Conservation (phyloP, 2,797 vertebrate species). For the Orestias chungarensis region DNA sequence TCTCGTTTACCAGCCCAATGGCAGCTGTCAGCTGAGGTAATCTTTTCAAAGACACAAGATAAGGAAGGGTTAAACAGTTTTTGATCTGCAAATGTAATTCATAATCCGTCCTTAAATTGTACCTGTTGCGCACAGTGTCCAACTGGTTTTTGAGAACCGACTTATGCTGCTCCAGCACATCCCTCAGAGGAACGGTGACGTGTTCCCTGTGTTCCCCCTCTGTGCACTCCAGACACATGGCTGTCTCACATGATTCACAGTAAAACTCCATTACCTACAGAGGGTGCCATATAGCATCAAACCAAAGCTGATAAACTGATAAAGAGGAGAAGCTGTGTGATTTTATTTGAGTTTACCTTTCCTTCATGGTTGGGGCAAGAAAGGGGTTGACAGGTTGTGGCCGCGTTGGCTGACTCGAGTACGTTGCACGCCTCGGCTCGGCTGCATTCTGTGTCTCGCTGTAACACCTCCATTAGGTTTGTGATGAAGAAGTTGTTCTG, state of each 20-base stretch:
- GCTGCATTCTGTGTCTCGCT: constrained; percentile 86
- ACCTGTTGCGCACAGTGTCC: constrained; percentile 90
- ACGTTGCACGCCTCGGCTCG: constrained; percentile 78
- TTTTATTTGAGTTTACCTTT: constrained; percentile 79
- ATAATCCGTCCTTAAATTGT: not conserved
- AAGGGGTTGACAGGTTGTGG: constrained; percentile 86
- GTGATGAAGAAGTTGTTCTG: constrained; percentile 99
- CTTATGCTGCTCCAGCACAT: constrained; percentile 95
- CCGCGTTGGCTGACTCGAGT: constrained; percentile 85
- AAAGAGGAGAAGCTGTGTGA: not conserved
- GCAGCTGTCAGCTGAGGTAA: constrained; percentile 91
- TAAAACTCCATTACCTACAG: constrained; percentile 96
- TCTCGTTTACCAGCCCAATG: constrained; percentile 89
- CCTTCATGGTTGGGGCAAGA: constrained; percentile 97
- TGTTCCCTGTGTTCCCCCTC: constrained; percentile 93
- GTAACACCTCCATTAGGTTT: constrained; percentile 95
- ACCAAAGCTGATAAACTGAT: not conserved
- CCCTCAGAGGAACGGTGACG: constrained; percentile 88
- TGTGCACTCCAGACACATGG: constrained; percentile 94
- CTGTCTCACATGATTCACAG: constrained; percentile 94
- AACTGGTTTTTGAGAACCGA: constrained; percentile 89
- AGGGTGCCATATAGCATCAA: constrained; percentile 51
- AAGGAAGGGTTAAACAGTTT: not conserved
- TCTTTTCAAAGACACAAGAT: constrained; percentile 63
- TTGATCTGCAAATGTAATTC: not conserved